These are phyloP conservation scores for Trachymyrmex cornetzi DNA, from an alignment of 1,140 invertebrate genomes.

Conservation along the genomic window DNA sequence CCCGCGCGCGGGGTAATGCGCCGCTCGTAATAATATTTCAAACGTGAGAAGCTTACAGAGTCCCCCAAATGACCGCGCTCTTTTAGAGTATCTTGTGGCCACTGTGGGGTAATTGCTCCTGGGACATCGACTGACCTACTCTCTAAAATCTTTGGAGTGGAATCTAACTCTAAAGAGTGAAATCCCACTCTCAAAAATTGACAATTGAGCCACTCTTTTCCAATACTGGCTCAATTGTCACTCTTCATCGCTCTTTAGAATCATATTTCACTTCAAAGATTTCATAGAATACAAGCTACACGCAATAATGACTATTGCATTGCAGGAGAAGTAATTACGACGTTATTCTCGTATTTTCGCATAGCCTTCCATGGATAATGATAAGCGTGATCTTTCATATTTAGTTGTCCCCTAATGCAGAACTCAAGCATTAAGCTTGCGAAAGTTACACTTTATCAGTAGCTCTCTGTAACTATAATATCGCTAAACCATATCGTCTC, in stretches of 20 bases:
- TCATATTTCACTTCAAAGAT: too few relatives aligned
- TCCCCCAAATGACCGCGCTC: constrained; percentile 36
- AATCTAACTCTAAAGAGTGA: too few relatives aligned
- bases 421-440: not conserved
- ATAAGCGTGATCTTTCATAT: not conserved
- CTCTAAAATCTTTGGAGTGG: too few relatives aligned
- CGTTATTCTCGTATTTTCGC: not conserved
- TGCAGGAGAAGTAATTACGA: not conserved
- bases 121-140: constrained; percentile 69
- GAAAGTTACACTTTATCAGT: not conserved
- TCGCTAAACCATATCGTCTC: not conserved
- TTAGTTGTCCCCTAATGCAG: not conserved
- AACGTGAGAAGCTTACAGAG: constrained; percentile 75
- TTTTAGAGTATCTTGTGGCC: constrained; percentile 49
- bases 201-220: too few relatives aligned
- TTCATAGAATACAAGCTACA: not conserved
- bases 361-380: not conserved
- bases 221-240: too few relatives aligned
- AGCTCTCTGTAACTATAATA: not conserved
- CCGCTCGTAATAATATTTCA: constrained; percentile 80
- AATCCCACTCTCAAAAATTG: too few relatives aligned
- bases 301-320: constrained; percentile 6
- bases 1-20: constrained; percentile 72
- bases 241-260: too few relatives aligned
- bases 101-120: constrained; percentile 69